Base-by-base conservation (phyloP, 2,113 vertebrate species). In the Alexandromys fortis region DNA sequence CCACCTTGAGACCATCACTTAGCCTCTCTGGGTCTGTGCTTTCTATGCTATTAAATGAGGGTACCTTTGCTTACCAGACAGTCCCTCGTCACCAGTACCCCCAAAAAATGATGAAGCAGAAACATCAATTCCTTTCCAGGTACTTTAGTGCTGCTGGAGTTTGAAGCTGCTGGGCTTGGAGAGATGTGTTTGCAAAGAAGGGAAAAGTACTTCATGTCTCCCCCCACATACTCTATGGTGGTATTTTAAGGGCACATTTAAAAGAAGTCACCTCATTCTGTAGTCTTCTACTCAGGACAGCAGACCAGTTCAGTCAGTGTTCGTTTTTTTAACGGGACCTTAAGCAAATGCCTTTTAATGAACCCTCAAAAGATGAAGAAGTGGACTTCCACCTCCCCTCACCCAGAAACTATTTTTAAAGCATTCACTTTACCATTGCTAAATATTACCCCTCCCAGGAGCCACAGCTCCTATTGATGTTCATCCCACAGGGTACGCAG, bases 371-470 rank as follows among this genome's bases (percentile, higher is more conserved):
- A 94, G 94, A 12, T 24, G 35, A 35, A 92, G 91, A 89, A 87
- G 87, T 55, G 16, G 75, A 90, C 35, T 85, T 86, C 68, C 92
- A 58, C 55, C 35, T n/a, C 24, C 13, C 76, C 58, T 42, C 19
- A 24, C 21, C n/a, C 70, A 58, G 87, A 86, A 75, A 75, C 73
- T 65, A 95, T 96, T 94, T 92, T 92, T 30, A 86, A 97, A 97
- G 94, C 52, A 92, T 75, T 93, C 85, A 91, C 88, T 96, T 96
- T 55, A 45, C 85, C 68, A 61, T 89, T 82, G 93, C 88, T 94
- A 94, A 94, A 95, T 96, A 97, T 97, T 94, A 95, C 76, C 88
- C 91, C 86, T 96, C 45, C 30, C 17, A n/a, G 89, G 86, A 94
- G 82, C 92, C 95, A 95, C 90, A 89, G 73, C 78, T 94, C 89